Evolutionary conservation across 30 jellyfish, hydroid and myxozoan genomes (phyloP).

Genomic region (Aurelia aurita complex sp. Pacific): DNA sequence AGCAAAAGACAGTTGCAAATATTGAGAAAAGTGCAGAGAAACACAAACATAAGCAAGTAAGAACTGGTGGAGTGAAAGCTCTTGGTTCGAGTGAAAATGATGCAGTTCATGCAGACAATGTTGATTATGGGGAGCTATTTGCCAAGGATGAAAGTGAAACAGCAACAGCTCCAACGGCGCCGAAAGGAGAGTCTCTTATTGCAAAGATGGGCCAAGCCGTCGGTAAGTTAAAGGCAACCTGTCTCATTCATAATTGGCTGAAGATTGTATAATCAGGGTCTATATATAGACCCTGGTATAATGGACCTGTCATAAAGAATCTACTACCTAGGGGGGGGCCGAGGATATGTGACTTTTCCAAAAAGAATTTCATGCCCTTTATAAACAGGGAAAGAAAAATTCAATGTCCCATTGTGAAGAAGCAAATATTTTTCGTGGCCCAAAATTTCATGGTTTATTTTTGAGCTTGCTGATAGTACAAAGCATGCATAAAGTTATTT

Average conservation of each 20-base stretch:
- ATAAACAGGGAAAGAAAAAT: too few species aligned
- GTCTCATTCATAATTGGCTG: background rate
- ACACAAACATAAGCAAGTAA: background rate
- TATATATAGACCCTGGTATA: too few species aligned
- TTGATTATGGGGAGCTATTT: background rate
- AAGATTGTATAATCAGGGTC: background rate
- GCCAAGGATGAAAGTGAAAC: background rate
- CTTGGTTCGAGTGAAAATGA: too few species aligned
- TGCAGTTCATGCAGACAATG: background rate
- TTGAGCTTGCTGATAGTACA: too few species aligned
- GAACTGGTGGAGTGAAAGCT: background rate
- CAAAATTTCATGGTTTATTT: too few species aligned
- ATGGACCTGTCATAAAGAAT: too few species aligned
- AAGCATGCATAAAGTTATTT: too few species aligned
- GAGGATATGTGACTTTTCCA: too few species aligned
- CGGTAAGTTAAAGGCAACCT: background rate
- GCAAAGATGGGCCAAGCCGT: conserved; percentile 23
- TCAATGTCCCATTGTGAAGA: too few species aligned
- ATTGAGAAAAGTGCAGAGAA: background rate
- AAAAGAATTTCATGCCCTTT: too few species aligned
- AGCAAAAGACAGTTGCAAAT: background rate
- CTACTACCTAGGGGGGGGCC: too few species aligned
- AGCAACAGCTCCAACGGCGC: background rate
- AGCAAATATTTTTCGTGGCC: too few species aligned
- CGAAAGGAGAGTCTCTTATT: background rate